Evolutionary conservation across 1,140 invertebrate species (phyloP), one percentile per base, ranked within the genome.

Genomic region (Subanguina moxae): DNA sequence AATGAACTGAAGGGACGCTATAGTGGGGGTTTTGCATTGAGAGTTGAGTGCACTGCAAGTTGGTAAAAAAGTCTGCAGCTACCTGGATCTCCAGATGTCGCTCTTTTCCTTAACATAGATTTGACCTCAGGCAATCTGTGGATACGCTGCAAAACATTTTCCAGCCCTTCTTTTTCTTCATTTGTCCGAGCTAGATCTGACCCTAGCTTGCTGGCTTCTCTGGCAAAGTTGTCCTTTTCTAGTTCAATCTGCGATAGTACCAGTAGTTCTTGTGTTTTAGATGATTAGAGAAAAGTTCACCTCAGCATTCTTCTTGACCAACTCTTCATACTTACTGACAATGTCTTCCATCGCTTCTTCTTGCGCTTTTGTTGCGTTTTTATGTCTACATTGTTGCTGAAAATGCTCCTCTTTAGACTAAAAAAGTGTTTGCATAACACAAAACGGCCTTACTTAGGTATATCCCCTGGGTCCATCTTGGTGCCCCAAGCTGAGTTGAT

Each of bases 261-360:
- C 11, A 11, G 32, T 7, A 52, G 17, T 52, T 52, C 17, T 19
- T 3, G 17, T 52, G 3, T 52, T 3, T 52, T 25, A 15, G 3
- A 21, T 15, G 3, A 15, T 21, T 52, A 52, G 17, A 52, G 3
- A 52, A 52, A 52, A 25, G 1, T 52, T 15, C 48, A 52, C 48
- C 15, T 52, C n/a, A 52, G 17, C 15, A 15, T 52, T 19, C 17
- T 52, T 52, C 15, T 8, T 1, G 8, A 52, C 48, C 23, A 21
- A 25, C 15, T 52, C 48, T 25, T 52, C 48, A 52, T 52, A 52
- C 17, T 52, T 52, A 3, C 23, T 19, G n/a, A 52, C n/a, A 21
- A 52, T 21, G 23, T 52, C 48, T 19, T 52, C 23, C 48, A 52
- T 52, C 15, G 48, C 48, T 21, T 52, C 48, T 52, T 52, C 48